phyloP scores from a whole-genome alignment of 2,888 invertebrate species.

The Melanotus villosus region DNA sequence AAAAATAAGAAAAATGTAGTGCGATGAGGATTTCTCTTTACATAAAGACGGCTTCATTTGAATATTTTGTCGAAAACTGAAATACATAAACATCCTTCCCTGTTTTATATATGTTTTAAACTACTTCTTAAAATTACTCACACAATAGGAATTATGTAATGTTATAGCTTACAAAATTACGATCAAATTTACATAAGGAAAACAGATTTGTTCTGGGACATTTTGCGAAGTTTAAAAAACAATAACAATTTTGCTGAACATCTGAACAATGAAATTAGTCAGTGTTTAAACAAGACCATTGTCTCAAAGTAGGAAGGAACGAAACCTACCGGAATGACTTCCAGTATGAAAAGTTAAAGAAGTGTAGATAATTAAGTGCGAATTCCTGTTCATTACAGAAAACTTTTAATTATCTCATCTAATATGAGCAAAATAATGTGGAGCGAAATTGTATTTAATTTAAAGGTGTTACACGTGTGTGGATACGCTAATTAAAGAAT shows the following conservation, averaged over 20 bases:
- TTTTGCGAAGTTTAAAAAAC: no score
- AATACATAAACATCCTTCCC: no score
- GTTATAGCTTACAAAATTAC: neutral
- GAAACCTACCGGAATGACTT: no score
- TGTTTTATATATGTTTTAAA: no score
- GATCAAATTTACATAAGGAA: neutral
- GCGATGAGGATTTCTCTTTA: neutral
- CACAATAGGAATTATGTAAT: no score
- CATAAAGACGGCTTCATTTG: neutral
- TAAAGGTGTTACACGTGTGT: neutral
- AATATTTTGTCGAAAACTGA: no score
- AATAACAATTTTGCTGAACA: no score
- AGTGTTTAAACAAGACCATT: neutral
- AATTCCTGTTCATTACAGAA: neutral
- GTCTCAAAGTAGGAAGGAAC: no score
- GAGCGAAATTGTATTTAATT: neutral
- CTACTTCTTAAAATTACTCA: no score
- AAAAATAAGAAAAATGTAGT: conserved; percentile 11
- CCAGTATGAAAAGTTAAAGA: neutral
- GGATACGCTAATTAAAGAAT: neutral
- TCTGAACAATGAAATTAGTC: neutral
- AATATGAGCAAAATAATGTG: neutral
- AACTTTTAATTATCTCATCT: neutral
- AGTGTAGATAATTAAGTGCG: neutral
- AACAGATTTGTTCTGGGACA: neutral